phyloP scores from a whole-genome alignment of 23 tunicate species.

The Trididemnum nubilum region DNA sequence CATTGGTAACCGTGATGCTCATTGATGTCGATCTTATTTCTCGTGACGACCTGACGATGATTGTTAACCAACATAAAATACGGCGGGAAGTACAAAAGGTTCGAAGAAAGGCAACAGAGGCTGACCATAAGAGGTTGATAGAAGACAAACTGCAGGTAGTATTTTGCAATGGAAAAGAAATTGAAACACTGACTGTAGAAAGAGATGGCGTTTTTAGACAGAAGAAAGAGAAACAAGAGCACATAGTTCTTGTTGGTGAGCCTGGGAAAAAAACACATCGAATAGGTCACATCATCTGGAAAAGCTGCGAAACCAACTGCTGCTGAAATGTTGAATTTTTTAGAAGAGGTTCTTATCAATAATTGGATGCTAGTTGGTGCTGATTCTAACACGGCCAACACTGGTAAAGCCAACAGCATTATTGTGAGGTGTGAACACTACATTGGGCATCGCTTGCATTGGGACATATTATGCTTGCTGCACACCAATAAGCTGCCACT shows the following conservation, averaged over 20 bases:
- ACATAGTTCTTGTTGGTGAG: slow-evolving; percentile 15
- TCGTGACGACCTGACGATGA: slow-evolving; percentile 20
- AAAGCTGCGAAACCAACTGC: slow-evolving; percentile 16
- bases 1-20: slow-evolving; percentile 15
- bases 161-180: slow-evolving; percentile 11
- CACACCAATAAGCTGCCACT: slow-evolving; percentile 30
- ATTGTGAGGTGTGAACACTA: slow-evolving; percentile 14
- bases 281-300: slow-evolving; percentile 12
- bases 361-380: slow-evolving; percentile 19
- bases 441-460: slow-evolving; percentile 16
- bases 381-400: slow-evolving; percentile 9
- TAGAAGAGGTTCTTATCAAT: slow-evolving; percentile 12
- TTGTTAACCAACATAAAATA: slow-evolving; percentile 16
- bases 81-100: slow-evolving; percentile 21
- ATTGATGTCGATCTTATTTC: slow-evolving; percentile 23
- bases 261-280: slow-evolving; percentile 9
- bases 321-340: neutral
- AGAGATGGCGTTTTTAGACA: no score
- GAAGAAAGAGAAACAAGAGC: slow-evolving; percentile 3
- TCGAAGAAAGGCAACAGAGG: neutral
- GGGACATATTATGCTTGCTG: slow-evolving; percentile 13
- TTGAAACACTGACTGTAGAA: slow-evolving; percentile 21
- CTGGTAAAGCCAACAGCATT: slow-evolving; percentile 10
- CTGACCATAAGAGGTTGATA: neutral
- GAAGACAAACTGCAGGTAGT: neutral